Conservation (phyloP, 2,113 vertebrate species). For the Vicugna pacos region DNA sequence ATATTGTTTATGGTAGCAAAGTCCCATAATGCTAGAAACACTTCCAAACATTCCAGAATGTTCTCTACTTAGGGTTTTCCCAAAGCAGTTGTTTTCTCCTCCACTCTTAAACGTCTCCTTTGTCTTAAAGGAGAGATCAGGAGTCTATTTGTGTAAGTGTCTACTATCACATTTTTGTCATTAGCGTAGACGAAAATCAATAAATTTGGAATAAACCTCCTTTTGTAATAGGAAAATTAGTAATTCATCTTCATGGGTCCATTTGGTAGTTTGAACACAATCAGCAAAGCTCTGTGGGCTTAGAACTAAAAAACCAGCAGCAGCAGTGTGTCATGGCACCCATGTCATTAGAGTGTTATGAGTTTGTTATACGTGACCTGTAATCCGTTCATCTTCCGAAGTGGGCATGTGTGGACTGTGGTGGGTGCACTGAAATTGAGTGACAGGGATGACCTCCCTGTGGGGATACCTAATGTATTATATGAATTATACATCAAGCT, state of each 20-base stretch:
- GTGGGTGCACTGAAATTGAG: too few relatives aligned
- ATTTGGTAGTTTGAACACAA: not conserved
- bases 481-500: not conserved
- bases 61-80: not conserved
- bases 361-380: too few relatives aligned
- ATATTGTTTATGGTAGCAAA: not conserved
- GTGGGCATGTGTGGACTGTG: too few relatives aligned
- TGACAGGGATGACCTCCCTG: not conserved
- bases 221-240: not conserved
- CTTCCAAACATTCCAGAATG: conserved; percentile 5
- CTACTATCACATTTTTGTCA: not conserved
- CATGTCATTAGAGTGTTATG: not conserved
- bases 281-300: not conserved
- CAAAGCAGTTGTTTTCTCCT: not conserved
- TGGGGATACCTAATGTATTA: not conserved
- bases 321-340: too few relatives aligned
- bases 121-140: not conserved
- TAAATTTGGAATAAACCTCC: not conserved
- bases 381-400: not conserved
- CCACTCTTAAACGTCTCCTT: not conserved
- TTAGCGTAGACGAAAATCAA: not conserved
- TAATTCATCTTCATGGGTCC: not conserved
- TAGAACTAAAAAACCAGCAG: not conserved
- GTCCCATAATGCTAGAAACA: not conserved
- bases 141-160: not conserved